A percentile compares a stretch with the other conserved stretches of the same genome.
These are phyloP conservation scores for Tridacna crocea DNA, from an alignment of 2,888 invertebrate genomes.

Conservation along the genomic window DNA sequence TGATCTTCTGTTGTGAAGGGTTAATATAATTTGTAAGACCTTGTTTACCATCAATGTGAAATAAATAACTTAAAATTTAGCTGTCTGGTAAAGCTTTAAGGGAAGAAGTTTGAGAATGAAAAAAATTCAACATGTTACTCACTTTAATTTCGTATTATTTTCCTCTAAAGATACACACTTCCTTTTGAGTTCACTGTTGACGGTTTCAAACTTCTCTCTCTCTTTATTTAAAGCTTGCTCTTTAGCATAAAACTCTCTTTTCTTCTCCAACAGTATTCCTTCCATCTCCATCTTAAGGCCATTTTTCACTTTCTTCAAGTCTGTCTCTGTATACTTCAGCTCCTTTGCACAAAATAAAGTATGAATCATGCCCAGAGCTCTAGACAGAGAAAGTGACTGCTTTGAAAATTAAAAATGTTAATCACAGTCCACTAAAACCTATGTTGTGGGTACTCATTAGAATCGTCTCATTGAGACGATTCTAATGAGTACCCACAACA, in stretches of 20 bases:
- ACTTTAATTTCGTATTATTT: background rate
- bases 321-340: conserved; percentile 77
- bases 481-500: too few relatives aligned
- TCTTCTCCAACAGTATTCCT: conserved; percentile 81
- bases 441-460: too few relatives aligned
- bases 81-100: too few relatives aligned
- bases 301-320: conserved; percentile 70
- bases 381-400: background rate
- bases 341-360: conserved; percentile 54
- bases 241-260: conserved; percentile 70
- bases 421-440: too few relatives aligned
- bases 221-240: background rate
- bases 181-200: background rate
- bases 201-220: background rate
- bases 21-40: too few relatives aligned
- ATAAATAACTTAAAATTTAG: too few relatives aligned
- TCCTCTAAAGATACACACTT: background rate
- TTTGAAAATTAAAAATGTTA: background rate
- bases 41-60: too few relatives aligned
- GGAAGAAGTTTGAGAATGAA: too few relatives aligned
- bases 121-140: background rate
- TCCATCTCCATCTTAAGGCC: conserved; percentile 80
- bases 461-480: too few relatives aligned
- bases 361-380: background rate
- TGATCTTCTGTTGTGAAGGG: too few relatives aligned